Evolutionary conservation across 2,888 invertebrate species (phyloP), one percentile per base, ranked within the genome.

Genomic region (Morpho deidamia): DNA sequence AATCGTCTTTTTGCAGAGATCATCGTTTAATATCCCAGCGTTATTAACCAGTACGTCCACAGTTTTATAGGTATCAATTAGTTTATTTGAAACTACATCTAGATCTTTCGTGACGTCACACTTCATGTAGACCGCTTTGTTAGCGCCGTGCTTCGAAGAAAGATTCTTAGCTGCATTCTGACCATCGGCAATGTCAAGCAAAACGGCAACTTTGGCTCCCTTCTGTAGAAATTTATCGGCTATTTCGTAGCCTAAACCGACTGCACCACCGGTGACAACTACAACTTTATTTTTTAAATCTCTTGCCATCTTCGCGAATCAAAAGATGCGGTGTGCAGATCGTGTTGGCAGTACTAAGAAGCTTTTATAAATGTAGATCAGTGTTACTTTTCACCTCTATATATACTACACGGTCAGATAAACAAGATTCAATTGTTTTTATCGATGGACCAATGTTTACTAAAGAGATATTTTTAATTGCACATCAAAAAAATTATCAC

Each of bases 31-130:
- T 37, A 90, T 72, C 7, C 86, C 89, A 39, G 89, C 89, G 46
- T 84, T 90, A 56, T 90, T 90, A 1, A 90, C 69, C 7, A 90
- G 64, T 3, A 89, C 69, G 58, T 90, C 86, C 3, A 91, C 65
- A 50, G 67, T 66, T 58, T 83, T 82, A 63, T 81, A 84, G 0
- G 60, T 63, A 8, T 67, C 63, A 2, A 74, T 59, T 3, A 78
- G 63, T 60, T 71, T 69, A 41, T 80, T 77, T 34, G 78, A 84
- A 7, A 85, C 76, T 0, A 44, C 52, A 70, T 85, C 81, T 42
- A 91, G 63, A 58, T 92, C 83, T 8, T 57, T 81, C 0, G 83
- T 83, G n/a, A 92, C 90, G 47, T 92, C 91, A 54, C 89, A 86
- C 59, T 81, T 82, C 10, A 90, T 67, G 63, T 89, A 92, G 5